These are phyloP conservation scores for Macrotis lagotis DNA, from an alignment of 2,113 vertebrate species.

Conservation along the genomic window DNA sequence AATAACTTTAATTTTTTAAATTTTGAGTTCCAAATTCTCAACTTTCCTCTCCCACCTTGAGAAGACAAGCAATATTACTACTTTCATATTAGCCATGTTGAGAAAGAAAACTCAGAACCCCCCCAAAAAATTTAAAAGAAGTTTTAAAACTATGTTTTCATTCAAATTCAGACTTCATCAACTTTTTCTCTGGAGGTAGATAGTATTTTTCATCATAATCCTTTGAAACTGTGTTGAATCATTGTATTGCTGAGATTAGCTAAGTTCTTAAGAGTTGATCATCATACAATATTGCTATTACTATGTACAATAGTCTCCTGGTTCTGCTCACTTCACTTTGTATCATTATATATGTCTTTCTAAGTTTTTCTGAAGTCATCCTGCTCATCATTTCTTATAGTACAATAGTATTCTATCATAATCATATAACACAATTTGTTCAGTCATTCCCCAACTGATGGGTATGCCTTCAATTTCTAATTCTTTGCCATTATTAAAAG, in stretches of 20 bases:
- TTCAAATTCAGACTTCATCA: neutral
- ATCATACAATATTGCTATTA: neutral
- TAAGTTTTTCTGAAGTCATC: neutral
- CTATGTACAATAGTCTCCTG: neutral
- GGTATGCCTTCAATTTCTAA: neutral
- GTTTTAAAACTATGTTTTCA: neutral
- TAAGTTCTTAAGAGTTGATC: neutral
- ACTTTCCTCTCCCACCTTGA: neutral
- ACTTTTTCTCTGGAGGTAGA: neutral
- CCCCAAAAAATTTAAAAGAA: neutral
- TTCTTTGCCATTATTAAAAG: neutral
- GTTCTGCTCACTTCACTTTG: neutral
- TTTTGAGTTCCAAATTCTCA: neutral
- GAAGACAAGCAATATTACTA: neutral
- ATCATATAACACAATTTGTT: neutral
- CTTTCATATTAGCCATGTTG: neutral
- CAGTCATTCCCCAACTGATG: neutral
- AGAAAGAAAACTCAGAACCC: neutral
- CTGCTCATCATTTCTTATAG: neutral
- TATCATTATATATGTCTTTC: neutral
- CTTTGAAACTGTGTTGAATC: neutral
- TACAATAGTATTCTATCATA: neutral
- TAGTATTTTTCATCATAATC: neutral
- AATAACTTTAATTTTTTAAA: neutral
- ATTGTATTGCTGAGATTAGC: neutral